Evolutionary conservation across 2,797 vertebrate genomes (phyloP), one percentile per base, ranked within the genome.

Genomic region (Pyrocephalus nanus): DNA sequence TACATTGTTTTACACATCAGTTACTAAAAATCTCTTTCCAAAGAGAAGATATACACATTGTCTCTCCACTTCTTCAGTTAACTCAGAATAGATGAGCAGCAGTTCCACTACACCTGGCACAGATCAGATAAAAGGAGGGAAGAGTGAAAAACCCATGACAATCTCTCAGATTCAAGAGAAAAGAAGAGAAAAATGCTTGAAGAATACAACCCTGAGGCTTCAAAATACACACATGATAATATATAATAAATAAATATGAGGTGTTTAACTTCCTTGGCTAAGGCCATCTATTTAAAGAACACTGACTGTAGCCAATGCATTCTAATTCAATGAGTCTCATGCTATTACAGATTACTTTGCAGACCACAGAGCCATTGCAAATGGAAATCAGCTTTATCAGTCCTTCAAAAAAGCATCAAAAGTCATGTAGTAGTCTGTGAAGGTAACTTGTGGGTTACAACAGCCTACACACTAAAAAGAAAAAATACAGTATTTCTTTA

Each of bases 1-100:
- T 47, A 75, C 1, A 42, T 54, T 26, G 8, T 19, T 85, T 74
- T 11, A 43, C 1, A 0, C 0, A 0, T 27, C 21, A 60, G 15
- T 30, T 71, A 61, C 8, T 66, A 48, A 83, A 58, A 88, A 57
- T 51, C 17, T 61, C 32, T 54, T 85, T 29, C 29, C 20, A 18
- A 3, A 61, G 6, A 72, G 14, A 70, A 85, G 51, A 53, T 18
- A 58, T 9, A 55, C 0, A 54, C 5, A 30, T 23, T 60, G 9
- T 43, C 11, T 69, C 25, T 74, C 14, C 30, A 55, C 6, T 36
- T 94, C 20, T 34, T 48, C 45, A 55, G 4, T 34, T 72, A 91
- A 27, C 29, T 74, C 27, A 5, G 4, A 66, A 50, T 3, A 58
- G 2, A 3, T 36, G 5, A 72, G 12, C 4, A 62, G 53, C 45